Conservation (phyloP, 2,888 invertebrate genomes). For the Brachypalpus laphriformis region DNA sequence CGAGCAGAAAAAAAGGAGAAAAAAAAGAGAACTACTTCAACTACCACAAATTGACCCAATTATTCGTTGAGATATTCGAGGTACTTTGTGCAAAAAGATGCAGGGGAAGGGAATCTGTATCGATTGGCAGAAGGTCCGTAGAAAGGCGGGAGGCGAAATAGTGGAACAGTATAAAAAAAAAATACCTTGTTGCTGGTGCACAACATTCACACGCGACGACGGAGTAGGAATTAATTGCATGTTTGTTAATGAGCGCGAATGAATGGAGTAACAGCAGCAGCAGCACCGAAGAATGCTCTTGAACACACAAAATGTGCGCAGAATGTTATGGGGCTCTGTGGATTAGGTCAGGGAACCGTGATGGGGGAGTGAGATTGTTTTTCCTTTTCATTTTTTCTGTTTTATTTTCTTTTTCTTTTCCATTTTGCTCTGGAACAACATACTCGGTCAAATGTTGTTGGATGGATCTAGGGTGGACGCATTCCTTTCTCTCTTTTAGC, state of each 20-base stretch:
- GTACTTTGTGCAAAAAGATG: neutral
- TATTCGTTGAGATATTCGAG: constrained; percentile 48
- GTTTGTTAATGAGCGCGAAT: constrained; percentile 65
- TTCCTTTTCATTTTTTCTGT: neutral
- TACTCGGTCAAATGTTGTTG: constrained; percentile 4
- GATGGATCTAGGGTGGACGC: neutral
- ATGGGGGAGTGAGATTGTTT: neutral
- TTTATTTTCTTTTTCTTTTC: constrained; percentile 17
- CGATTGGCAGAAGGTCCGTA: neutral
- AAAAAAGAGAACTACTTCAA: constrained; percentile 28
- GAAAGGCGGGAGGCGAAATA: neutral
- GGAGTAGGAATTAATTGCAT: constrained; percentile 64
- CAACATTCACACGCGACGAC: constrained; percentile 33
- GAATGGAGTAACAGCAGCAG: constrained; percentile 28
- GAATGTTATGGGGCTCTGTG: neutral
- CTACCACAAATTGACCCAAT: constrained; percentile 71
- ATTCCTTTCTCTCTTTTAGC: neutral
- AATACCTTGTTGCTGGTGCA: constrained; percentile 55
- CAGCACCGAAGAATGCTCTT: constrained; percentile 45
- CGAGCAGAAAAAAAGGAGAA: neutral
- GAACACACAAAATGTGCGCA: constrained; percentile 30
- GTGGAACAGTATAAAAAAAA: neutral
- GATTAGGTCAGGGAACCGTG: constrained; percentile 32
- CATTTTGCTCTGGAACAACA: neutral
- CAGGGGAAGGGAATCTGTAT: neutral